Percentiles rank a stretch among this genome's conserved stretches.
Evolutionary conservation across 2,113 vertebrate genomes (phyloP).

Genomic region (Tychaedon coryphoeus): DNA sequence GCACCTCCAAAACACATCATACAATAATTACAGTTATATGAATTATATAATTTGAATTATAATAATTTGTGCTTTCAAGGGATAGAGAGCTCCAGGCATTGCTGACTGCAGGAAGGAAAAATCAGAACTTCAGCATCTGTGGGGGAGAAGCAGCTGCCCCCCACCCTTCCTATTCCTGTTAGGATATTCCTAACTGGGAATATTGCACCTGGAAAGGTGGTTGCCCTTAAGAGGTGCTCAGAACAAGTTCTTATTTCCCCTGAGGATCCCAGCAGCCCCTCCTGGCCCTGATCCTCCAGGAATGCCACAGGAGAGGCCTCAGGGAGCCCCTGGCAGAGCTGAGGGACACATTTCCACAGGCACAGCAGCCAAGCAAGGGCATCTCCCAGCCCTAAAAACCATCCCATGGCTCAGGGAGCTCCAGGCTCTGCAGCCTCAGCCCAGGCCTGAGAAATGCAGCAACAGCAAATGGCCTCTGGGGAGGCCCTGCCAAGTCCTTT

Average conservation of each 20-base stretch:
- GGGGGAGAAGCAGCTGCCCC: background rate
- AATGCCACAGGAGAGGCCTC: background rate
- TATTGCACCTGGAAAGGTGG: background rate
- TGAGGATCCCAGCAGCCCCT: background rate
- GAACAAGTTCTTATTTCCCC: background rate
- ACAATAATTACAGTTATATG: too few relatives aligned
- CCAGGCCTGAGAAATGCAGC: background rate
- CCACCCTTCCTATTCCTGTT: background rate
- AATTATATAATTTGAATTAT: too few relatives aligned
- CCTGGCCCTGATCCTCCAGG: background rate
- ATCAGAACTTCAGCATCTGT: background rate
- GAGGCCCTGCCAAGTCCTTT: conserved; percentile 32
- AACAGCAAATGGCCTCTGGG: background rate
- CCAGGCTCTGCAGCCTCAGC: background rate
- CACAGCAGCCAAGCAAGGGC: background rate
- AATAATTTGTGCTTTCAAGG: background rate
- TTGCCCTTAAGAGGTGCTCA: background rate
- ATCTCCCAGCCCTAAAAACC: background rate
- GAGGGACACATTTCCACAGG: background rate
- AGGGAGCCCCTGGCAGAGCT: background rate
- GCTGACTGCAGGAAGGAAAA: background rate
- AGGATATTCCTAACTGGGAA: background rate
- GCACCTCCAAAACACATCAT: background rate
- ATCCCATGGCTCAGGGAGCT: accelerated
- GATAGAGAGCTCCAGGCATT: background rate